Base-by-base conservation (phyloP, 1,140 invertebrate genomes). In the Philotrypesis tridentata region DNA sequence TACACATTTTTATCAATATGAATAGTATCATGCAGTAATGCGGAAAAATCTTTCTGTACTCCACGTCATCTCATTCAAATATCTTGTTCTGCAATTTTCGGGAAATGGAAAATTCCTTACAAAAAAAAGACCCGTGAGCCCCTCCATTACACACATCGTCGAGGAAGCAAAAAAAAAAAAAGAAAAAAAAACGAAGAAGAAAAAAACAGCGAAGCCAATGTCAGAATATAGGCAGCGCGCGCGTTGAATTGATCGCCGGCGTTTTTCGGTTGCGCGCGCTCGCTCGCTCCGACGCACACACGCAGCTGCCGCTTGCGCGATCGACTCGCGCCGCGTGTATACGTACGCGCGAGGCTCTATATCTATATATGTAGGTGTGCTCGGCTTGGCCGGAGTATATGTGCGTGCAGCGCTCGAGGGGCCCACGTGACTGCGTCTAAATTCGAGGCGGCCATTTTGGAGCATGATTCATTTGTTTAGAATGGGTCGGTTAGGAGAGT, bases 391-490 rank as follows among this genome's bases (percentile, higher is more conserved):
- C 27, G 5, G 33, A n/a, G n/a, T n/a, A n/a, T 77, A 65, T 7
- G 29, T 67, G 48, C 48, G 37, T 77, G 55, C 4, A 40, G 70
- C 60, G 84, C 74, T 71, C 70, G 79, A 73, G 83, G 65, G 78
- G 85, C 84, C 87, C 88, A 89, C 89, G 87, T 90, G 89, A 90
- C 31, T 9, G 27, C 88, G 87, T 91, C 90, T 91, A 91, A 91
- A 91, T 90, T 91, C 89, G 88, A 82, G 89, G 85, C 90, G 87
- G 90, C 90, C 90, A 91, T 91, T 91, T 91, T 91, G 87, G 89
- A 89, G 87, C 85, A 89, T 90, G 90, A 91, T 90, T 91, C 90
- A 91, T 90, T 91, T 91, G 90, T 91, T 90, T 91, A 91, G 90
- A 91, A 90, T 87, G 88, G 88, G 85, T 88, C 87, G 90, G 88